Evolutionary conservation across 2,888 invertebrate species (phyloP).

Genomic region (Dinocampus coccinellae): DNA sequence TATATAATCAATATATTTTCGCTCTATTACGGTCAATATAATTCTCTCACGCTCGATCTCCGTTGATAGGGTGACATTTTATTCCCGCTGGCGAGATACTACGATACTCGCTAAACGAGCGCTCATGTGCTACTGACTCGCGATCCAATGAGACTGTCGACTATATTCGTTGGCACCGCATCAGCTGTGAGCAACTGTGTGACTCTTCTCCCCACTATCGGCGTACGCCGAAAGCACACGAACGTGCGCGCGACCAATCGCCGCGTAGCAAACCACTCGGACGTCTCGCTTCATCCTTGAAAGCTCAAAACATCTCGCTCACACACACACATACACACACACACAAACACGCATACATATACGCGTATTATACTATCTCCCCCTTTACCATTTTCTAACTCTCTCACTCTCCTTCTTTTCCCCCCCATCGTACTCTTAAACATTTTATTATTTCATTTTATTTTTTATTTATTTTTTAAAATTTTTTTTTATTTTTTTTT

Average conservation of each 20-base stretch:
- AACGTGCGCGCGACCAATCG: constrained; percentile 36
- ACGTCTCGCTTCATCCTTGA: constrained; percentile 44
- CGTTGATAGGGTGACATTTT: constrained; percentile 60
- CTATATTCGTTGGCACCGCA: constrained; percentile 70
- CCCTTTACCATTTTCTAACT: constrained; percentile 17
- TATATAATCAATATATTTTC: neutral
- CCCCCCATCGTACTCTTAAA: too few species aligned
- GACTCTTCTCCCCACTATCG: constrained; percentile 54
- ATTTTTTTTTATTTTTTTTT: neutral
- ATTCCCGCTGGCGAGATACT: constrained; percentile 45
- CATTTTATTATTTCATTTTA: too few species aligned
- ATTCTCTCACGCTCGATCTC: constrained; percentile 57
- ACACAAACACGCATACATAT: neutral
- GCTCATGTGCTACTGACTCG: constrained; percentile 69
- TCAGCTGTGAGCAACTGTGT: constrained; percentile 73
- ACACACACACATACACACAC: constrained; percentile 8
- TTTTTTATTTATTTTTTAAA: too few species aligned
- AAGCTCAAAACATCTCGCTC: constrained; percentile 33
- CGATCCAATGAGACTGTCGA: constrained; percentile 66
- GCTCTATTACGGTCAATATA: constrained; percentile 33
- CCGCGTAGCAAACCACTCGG: constrained; percentile 6
- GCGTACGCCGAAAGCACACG: constrained; percentile 42
- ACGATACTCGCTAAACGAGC: constrained; percentile 68
- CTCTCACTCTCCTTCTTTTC: constrained; percentile 1
- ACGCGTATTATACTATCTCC: neutral